phyloP scores from a whole-genome alignment of 2,888 invertebrate species.

The Diplazon laetatorius region DNA sequence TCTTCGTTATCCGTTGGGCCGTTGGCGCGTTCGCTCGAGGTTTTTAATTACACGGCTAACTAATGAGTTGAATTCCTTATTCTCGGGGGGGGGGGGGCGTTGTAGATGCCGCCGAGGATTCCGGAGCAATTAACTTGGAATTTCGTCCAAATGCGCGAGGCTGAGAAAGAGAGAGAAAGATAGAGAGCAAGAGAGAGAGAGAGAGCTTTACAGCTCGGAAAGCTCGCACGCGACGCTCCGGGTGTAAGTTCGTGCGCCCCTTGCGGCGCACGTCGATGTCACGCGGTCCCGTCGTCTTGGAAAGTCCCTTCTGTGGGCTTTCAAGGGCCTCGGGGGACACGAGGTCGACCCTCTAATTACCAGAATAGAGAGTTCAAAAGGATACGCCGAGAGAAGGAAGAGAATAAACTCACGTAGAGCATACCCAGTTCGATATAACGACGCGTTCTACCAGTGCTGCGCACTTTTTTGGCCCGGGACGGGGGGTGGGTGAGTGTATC shows the following conservation, averaged over 20 bases:
- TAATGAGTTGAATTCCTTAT: conserved; percentile 79
- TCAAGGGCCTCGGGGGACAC: conserved; percentile 45
- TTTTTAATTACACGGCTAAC: conserved; percentile 80
- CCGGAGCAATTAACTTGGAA: conserved; percentile 73
- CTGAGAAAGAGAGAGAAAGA: no score
- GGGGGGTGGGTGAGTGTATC: conserved; percentile 22
- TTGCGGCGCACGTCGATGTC: neutral
- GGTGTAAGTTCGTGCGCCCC: conserved; percentile 2
- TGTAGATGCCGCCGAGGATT: conserved; percentile 68
- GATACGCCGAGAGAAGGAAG: conserved; percentile 38
- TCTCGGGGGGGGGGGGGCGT: conserved; percentile 64
- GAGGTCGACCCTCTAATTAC: conserved; percentile 59
- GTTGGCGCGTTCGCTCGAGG: conserved; percentile 75
- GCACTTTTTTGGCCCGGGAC: neutral
- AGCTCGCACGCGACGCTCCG: conserved; percentile 21
- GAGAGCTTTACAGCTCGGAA: conserved; percentile 29
- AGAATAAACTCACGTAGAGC: conserved; percentile 15
- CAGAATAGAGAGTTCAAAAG: conserved; percentile 64
- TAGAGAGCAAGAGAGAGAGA: no score
- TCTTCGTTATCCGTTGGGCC: conserved; percentile 78
- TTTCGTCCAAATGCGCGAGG: conserved; percentile 63
- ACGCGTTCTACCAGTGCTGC: conserved; percentile 32
- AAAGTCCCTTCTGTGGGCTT: conserved; percentile 31
- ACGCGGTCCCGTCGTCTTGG: conserved; percentile 16
- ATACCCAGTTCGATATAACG: conserved; percentile 48